Percentiles rank a stretch among this genome's conserved stretches.
Conservation (phyloP, 2,113 vertebrate genomes). For the Carlito syrichta region DNA sequence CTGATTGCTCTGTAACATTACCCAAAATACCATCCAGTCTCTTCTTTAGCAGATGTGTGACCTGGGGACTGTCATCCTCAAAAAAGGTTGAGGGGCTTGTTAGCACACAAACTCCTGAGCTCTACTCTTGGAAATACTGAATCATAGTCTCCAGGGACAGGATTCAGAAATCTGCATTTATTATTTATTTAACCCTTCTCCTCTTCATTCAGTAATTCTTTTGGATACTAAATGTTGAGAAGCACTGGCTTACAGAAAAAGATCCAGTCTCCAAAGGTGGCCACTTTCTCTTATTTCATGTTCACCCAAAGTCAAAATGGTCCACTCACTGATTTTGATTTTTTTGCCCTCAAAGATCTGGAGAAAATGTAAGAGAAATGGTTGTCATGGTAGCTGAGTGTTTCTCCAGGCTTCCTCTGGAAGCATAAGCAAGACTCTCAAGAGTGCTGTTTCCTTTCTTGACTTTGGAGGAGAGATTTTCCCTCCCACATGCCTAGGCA, state of each 20-base stretch:
- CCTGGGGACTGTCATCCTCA: not conserved
- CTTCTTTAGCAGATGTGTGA: not conserved
- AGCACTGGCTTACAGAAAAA: not conserved
- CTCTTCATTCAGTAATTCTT: not conserved
- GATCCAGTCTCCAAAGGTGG: not conserved
- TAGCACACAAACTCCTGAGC: not conserved
- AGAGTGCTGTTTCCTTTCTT: conserved; percentile 9
- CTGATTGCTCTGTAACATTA: too few relatives aligned
- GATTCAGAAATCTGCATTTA: not conserved
- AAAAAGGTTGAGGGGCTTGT: not conserved
- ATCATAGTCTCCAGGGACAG: not conserved
- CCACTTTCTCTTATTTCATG: not conserved
- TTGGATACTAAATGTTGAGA: not conserved
- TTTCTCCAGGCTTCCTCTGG: conserved; percentile 20
- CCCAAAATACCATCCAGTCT: not conserved
- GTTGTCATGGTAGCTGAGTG: conserved; percentile 21
- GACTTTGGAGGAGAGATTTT: conserved; percentile 1
- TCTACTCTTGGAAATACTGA: not conserved
- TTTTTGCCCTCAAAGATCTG: not conserved
- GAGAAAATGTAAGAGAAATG: not conserved
- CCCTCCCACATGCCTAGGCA: not conserved
- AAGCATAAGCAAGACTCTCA: not conserved
- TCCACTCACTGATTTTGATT: not conserved
- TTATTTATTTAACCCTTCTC: not conserved
- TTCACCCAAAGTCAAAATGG: not conserved